Evolutionary conservation across 2,797 vertebrate genomes (phyloP).

Genomic region (Syndactyla subalaris): DNA sequence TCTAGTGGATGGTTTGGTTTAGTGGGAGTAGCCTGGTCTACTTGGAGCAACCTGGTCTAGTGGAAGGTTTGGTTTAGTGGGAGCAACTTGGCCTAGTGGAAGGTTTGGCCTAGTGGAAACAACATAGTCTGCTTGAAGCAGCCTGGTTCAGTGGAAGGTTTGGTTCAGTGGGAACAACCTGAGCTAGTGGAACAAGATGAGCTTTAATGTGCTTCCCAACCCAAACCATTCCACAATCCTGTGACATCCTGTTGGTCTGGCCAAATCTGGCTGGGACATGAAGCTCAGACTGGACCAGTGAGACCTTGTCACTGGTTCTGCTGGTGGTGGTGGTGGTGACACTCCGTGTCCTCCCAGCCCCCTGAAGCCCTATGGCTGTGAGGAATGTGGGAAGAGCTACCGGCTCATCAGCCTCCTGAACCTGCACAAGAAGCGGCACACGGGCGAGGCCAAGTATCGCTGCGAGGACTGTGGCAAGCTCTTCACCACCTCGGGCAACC

Average conservation of each 20-base stretch:
- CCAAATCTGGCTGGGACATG: not conserved
- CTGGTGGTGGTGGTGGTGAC: not conserved
- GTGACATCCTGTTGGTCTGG: accelerated
- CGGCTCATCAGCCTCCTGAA: slow-evolving; percentile 97
- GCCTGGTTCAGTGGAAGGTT: too few species aligned
- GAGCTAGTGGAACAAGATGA: too few species aligned
- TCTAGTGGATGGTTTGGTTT: too few species aligned
- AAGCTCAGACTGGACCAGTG: accelerated
- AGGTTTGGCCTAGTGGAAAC: too few species aligned
- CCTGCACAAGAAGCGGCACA: slow-evolving; percentile 96
- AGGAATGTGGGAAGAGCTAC: slow-evolving; percentile 96
- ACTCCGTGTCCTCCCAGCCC: slow-evolving; percentile 74
- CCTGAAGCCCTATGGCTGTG: slow-evolving; percentile 93
- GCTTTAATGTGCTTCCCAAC: not conserved
- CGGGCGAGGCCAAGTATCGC: slow-evolving; percentile 91
- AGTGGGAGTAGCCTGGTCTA: too few species aligned
- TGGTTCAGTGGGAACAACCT: too few species aligned
- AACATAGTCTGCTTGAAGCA: too few species aligned
- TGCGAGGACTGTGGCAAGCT: slow-evolving; percentile 94
- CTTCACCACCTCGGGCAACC: slow-evolving; percentile 97
- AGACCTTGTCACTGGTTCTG: not conserved
- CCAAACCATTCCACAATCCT: accelerated
- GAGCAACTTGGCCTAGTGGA: too few species aligned
- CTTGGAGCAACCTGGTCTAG: too few species aligned
- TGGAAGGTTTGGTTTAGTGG: too few species aligned